phyloP scores from a whole-genome alignment of 2,113 vertebrate genomes.

The Cochlearius cochlearius region DNA sequence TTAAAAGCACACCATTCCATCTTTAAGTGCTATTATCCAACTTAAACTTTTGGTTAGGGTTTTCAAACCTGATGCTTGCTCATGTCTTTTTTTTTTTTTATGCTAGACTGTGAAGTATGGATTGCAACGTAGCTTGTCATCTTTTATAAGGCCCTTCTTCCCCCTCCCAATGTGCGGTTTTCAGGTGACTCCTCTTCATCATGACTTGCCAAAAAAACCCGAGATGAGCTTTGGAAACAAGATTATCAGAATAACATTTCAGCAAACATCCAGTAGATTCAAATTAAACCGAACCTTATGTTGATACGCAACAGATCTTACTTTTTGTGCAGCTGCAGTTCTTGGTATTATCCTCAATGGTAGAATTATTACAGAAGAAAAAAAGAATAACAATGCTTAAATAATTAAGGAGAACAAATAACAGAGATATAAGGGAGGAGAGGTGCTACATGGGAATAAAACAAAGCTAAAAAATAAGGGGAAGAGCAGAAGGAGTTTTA shows the following conservation, averaged over 20 bases:
- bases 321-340: not conserved
- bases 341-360: not conserved
- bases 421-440: not conserved
- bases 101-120: too few species aligned
- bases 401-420: not conserved
- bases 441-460: not conserved
- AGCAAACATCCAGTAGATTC: not conserved
- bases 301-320: not conserved
- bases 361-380: not conserved
- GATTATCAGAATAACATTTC: not conserved
- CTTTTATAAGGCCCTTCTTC: not conserved
- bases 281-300: not conserved
- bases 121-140: not conserved
- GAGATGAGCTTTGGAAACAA: not conserved
- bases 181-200: not conserved
- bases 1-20: not conserved
- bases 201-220: not conserved
- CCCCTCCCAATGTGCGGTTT: fast-evolving
- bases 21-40: not conserved
- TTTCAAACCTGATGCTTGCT: not conserved
- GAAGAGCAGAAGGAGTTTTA: not conserved
- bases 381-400: not conserved
- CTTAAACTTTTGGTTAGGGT: not conserved
- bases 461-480: not conserved
- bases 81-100: not conserved